Base-by-base conservation (phyloP, 2,888 invertebrate species). In the Eupithecia dodoneata region DNA sequence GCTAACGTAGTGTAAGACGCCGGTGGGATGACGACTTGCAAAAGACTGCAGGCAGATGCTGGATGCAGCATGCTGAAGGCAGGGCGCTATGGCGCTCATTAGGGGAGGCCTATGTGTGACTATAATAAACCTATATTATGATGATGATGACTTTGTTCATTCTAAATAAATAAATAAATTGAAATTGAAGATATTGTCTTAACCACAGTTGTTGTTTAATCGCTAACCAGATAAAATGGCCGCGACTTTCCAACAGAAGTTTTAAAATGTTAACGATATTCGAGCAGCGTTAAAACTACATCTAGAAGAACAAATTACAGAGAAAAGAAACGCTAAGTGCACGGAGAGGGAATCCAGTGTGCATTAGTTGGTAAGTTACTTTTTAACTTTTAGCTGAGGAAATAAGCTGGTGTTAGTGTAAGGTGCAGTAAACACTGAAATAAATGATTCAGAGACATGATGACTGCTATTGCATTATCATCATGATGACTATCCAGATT, bases 291-390 rank as follows among this genome's bases (percentile, higher is more conserved):
- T 42, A 42, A 66, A 42, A 41, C 15, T 42, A 42, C 42, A 63
- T 63, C 63, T 63, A 63, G 30, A 30, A 10, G 30, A 63, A 63
- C 59, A 63, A 63, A 63, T 63, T 63, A 63, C 63, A 63, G 63
- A 63, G 63, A 66, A 65, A 66, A 66, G 42, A 66, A 15, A 42
- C 66, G 41, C 42, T 66, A 66, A 66, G 66, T 66, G 66, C 66
- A 42, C 15, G 66, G 41, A 42, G 42, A 15, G 42, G 42, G 66
- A 66, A 15, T 42, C 15, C 42, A 66, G 66, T 63, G 10, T 15
- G 42, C 66, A 66, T 66, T 65, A 7, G 66, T 63, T 30, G 30
- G 63, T 30, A 63, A 63, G 30, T 63, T 63, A 63, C 30, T 30
- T 63, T 63, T 63, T 18, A 59, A 10, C 9, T 30, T 63, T 10